Base-by-base conservation (phyloP, 92 coral and sea anemone genomes). In the Pocillopora meandrina region DNA sequence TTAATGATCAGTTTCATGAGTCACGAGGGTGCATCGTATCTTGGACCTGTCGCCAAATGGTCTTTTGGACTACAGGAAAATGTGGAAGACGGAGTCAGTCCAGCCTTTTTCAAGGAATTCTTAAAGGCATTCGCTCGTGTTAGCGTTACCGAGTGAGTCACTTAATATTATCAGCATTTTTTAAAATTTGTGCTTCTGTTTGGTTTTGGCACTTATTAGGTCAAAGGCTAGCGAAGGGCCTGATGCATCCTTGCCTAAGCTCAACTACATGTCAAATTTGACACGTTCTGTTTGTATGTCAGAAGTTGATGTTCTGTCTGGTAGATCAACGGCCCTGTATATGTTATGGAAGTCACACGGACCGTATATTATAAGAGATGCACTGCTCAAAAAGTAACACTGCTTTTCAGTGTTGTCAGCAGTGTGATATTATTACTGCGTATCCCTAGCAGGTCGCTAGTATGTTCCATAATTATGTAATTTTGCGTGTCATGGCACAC, bases 1-100 rank as follows among this genome's bases (percentile, higher is more conserved):
- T 69, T 79, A 6, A 85, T 79, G 78, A 87, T 86, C 60, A 78
- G 89, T 18, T 89, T 89, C 65, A 89, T 77, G 36, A 89, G 83
- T 59, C 78, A 89, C 14, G 89, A 89, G 17, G 89, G 89, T 0
- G 86, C 36, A 5, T 61, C 23, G 36, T 36, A 62, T 72, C 17
- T 84, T n/a, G 71, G 72, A n/a, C 21, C 31, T 5, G 36, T n/a
- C 56, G 72, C 56, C 0, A 57, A 31, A 0, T 83, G 21, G 66
- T 33, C 81, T 61, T 47, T 64, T 14, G 88, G 71, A 0, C 72
- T 88, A 75, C 74, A 72, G 9, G 77, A 73, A 15, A 85, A 68
- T 21, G 68, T 74, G 34, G 86, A 59, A 18, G 16, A 42, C 14
- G 86, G 86, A 60, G 71, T 82, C 14, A 82, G 62, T n/a, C 49